Evolutionary conservation across 2,113 vertebrate genomes (phyloP), one percentile per base, ranked within the genome.

Genomic region (Pelecanoides urinatrix): DNA sequence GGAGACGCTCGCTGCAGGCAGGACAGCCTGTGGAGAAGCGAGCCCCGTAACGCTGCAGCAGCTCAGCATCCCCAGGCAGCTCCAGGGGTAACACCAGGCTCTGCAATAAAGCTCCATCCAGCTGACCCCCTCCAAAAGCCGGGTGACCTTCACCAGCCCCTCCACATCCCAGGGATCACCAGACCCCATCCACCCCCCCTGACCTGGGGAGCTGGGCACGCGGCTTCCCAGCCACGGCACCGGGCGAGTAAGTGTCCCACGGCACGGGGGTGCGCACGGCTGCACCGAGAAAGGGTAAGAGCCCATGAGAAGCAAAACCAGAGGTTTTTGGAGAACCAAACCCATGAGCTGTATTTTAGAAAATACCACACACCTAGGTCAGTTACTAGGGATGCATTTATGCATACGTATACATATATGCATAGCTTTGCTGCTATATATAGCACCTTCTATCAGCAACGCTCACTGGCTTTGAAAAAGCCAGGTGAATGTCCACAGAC

Each of bases 201-300:
- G 44, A 7, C 16, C 50, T 13, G 18, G 20, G 59, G 40, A 66
- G n/a, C 21, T 20, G 40, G 5, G 20, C 5, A 1, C 0, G 2
- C 7, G 62, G 30, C 29, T 44, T 70, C 63, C 61, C 47, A 55
- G 47, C 16, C 22, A 4, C 0, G 3, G 42, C 36, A 88, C 2
- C 0, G 3, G 34, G 30, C 2, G 1, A 67, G 36, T 20, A 40
- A 45, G 29, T 4, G 11, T 29, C 62, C 58, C 26, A 32, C 0
- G 0, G 3, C 5, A 1, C 5, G 11, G 34, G 4, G 23, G 6
- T 29, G 16, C 6, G 0, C 23, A 30, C 0, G 0, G 59, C 44
- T 81, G 49, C 63, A 45, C 1, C 1, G 68, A 20, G n/a, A 59
- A 53, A 42, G 21, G 12, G 3, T 21, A 42, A 74, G 40, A 79